Evolutionary conservation across 2,888 invertebrate species (phyloP).

Genomic region (Baronia brevicornis): DNA sequence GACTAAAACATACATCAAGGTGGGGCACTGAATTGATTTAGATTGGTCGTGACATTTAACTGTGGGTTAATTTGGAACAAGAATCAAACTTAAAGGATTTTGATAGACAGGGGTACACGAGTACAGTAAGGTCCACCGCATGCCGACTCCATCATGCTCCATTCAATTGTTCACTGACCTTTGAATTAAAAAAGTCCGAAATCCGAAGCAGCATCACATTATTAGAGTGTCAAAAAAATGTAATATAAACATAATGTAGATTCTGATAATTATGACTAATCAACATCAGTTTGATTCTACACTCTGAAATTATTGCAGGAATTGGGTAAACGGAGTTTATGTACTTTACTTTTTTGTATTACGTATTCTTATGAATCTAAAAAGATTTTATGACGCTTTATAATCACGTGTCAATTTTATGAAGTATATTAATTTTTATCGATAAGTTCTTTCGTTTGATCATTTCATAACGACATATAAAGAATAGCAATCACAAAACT

Average conservation of each 20-base stretch:
- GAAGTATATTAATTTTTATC: too few species aligned
- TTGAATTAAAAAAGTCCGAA: constrained; percentile 64
- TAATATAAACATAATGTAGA: constrained; percentile 33
- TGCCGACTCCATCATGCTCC: constrained; percentile 69
- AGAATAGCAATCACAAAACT: too few species aligned
- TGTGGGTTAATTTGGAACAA: constrained; percentile 4
- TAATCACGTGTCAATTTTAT: too few species aligned
- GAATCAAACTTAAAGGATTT: constrained; percentile 2
- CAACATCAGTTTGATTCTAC: too few species aligned
- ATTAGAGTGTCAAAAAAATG: constrained; percentile 60
- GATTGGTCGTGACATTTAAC: constrained; percentile 3
- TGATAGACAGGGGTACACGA: constrained; percentile 34
- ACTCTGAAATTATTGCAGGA: too few species aligned
- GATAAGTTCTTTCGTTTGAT: too few species aligned
- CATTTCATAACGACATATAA: too few species aligned
- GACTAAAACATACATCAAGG: constrained; percentile 14
- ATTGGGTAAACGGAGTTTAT: too few species aligned
- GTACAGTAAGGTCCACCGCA: constrained; percentile 51
- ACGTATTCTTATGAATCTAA: too few species aligned
- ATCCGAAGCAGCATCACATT: constrained; percentile 73
- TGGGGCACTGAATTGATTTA: constrained; percentile 8
- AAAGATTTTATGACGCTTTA: too few species aligned
- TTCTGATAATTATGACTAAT: too few species aligned
- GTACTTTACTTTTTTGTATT: too few species aligned
- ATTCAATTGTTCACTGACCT: constrained; percentile 64